phyloP scores from a whole-genome alignment of 2,113 vertebrate genomes.

The Actenoides lindsayi region DNA sequence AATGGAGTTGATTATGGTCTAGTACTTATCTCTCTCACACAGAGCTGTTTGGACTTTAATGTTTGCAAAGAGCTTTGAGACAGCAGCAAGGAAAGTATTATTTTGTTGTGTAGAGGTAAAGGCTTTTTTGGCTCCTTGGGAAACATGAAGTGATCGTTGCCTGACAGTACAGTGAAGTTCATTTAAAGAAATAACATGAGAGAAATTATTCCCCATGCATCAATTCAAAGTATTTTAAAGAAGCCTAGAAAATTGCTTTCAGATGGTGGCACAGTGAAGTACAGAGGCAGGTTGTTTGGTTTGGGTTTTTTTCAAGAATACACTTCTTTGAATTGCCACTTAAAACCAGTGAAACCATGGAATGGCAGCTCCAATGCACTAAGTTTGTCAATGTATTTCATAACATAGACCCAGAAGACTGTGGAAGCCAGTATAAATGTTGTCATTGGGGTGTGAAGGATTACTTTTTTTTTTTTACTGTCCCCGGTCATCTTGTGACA shows the following conservation, averaged over 20 bases:
- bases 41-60: not conserved
- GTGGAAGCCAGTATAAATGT: not conserved
- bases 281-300: not conserved
- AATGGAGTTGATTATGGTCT: constrained; percentile 11
- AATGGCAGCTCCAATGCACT: not conserved
- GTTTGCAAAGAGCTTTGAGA: constrained; percentile 17
- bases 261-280: not conserved
- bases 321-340: not conserved
- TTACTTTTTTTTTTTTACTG: not conserved
- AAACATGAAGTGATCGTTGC: constrained; percentile 10
- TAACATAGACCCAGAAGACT: not conserved
- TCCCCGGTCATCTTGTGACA: not conserved
- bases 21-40: constrained; percentile 22
- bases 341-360: not conserved
- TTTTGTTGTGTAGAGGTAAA: not conserved
- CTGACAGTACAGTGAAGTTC: not conserved
- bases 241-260: not conserved
- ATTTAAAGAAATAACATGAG: not conserved
- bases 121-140: not conserved
- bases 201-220: not conserved
- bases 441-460: not conserved
- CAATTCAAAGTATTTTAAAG: not conserved
- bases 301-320: not conserved
- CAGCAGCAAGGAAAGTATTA: not conserved
- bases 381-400: not conserved